Evolutionary conservation across 2,888 invertebrate species (phyloP).

Genomic region (Anthrax anthrax): DNA sequence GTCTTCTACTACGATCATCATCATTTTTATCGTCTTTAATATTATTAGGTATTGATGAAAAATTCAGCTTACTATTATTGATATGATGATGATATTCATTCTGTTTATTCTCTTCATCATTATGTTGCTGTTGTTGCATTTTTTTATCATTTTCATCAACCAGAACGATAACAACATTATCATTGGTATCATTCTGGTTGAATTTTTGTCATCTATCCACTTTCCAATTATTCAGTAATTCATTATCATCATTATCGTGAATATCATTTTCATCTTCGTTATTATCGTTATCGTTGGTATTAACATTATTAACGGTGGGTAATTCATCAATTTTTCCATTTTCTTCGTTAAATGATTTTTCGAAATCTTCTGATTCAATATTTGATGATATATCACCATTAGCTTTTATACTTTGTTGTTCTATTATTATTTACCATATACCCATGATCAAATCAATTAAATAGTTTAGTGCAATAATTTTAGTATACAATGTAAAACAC

Average conservation of each 20-base stretch:
- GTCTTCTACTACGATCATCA: too few species aligned
- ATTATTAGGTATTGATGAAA: background rate
- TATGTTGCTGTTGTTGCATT: slow-evolving; percentile 4
- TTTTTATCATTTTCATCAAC: slow-evolving; percentile 18
- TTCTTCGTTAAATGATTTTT: too few species aligned
- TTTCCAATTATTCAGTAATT: slow-evolving; percentile 20
- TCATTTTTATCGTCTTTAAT: background rate
- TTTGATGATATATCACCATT: slow-evolving; percentile 3
- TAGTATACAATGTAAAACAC: too few species aligned
- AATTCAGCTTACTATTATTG: background rate
- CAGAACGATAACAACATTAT: slow-evolving; percentile 15
- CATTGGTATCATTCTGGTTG: slow-evolving; percentile 14
- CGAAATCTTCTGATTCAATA: background rate
- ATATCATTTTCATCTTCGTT: slow-evolving; percentile 19
- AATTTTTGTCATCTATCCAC: slow-evolving; percentile 17
- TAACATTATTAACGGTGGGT: slow-evolving; percentile 13
- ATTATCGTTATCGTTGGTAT: slow-evolving; percentile 18
- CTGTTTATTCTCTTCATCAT: slow-evolving; percentile 11
- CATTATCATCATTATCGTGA: slow-evolving; percentile 25
- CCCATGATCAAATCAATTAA: background rate
- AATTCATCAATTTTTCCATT: background rate
- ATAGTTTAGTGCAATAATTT: too few species aligned
- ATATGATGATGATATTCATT: background rate
- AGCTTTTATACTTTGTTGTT: slow-evolving; percentile 3
- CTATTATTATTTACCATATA: background rate